Evolutionary conservation across 2,797 vertebrate species (phyloP).

Genomic region (Hydrolagus colliei): DNA sequence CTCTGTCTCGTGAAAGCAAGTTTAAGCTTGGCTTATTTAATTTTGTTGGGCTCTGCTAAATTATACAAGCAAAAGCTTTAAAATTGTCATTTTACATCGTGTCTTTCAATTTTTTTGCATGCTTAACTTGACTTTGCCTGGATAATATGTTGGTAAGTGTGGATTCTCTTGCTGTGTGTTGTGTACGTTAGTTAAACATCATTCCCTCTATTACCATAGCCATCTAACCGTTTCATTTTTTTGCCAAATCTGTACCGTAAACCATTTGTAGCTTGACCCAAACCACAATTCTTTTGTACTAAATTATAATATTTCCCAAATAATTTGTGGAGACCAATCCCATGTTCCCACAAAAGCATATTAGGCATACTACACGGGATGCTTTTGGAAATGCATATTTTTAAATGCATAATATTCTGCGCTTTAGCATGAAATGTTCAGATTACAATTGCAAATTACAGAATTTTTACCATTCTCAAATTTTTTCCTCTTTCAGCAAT

Average conservation of each 20-base stretch:
- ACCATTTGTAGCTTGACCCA: neutral
- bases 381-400: neutral
- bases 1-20: neutral
- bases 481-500: neutral
- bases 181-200: neutral
- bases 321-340: too few species aligned
- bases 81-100: constrained; percentile 21
- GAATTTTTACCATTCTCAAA: neutral
- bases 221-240: neutral
- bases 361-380: neutral
- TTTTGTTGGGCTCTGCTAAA: neutral
- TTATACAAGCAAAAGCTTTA: neutral
- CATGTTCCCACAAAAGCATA: too few species aligned
- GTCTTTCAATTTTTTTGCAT: constrained; percentile 84
- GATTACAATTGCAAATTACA: neutral
- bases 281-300: neutral
- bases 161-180: constrained; percentile 62
- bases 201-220: too few species aligned
- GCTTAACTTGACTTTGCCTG: constrained; percentile 98
- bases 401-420: neutral
- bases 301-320: neutral
- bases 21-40: neutral
- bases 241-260: neutral
- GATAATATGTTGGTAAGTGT: constrained; percentile 99
- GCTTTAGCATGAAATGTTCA: neutral